A percentile compares a stretch with the other conserved stretches of the same genome.
phyloP scores from a whole-genome alignment of 53 echinoderm and acorn worm species.

The Holothuria scabra region DNA sequence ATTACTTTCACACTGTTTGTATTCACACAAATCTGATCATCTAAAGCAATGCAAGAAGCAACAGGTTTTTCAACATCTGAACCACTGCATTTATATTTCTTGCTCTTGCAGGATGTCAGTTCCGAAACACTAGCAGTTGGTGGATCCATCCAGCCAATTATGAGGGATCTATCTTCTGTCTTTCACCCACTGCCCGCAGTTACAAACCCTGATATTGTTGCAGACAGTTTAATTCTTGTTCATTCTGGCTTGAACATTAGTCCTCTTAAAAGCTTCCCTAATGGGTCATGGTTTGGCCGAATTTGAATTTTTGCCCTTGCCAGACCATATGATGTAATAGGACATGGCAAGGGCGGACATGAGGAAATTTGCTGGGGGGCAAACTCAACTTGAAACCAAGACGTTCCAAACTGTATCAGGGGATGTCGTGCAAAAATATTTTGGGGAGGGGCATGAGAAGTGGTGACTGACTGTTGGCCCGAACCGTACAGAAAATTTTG shows the following conservation, averaged over 20 bases:
- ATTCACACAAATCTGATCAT: slow-evolving; percentile 66
- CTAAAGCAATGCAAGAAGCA: slow-evolving; percentile 45
- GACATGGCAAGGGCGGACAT: no score
- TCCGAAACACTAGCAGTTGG: slow-evolving; percentile 62
- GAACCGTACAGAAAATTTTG: no score
- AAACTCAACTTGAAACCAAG: no score
- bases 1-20: slow-evolving; percentile 60
- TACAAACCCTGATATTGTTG: neutral
- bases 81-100: slow-evolving; percentile 53
- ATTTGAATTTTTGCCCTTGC: slow-evolving; percentile 3
- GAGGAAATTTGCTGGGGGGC: no score
- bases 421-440: no score
- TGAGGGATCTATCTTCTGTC: slow-evolving; percentile 45
- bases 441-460: no score
- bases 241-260: slow-evolving; percentile 33
- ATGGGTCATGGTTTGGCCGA: slow-evolving; percentile 19
- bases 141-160: slow-evolving; percentile 63
- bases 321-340: no score
- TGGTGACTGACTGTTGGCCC: no score
- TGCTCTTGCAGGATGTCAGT: slow-evolving; percentile 53
- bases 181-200: slow-evolving; percentile 5
- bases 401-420: no score
- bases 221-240: neutral
- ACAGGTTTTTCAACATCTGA: slow-evolving; percentile 44
- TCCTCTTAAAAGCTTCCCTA: neutral